These are phyloP conservation scores for Drosophila parthenogenetica DNA, from an alignment of 2,888 invertebrate genomes.

Conservation along the genomic window DNA sequence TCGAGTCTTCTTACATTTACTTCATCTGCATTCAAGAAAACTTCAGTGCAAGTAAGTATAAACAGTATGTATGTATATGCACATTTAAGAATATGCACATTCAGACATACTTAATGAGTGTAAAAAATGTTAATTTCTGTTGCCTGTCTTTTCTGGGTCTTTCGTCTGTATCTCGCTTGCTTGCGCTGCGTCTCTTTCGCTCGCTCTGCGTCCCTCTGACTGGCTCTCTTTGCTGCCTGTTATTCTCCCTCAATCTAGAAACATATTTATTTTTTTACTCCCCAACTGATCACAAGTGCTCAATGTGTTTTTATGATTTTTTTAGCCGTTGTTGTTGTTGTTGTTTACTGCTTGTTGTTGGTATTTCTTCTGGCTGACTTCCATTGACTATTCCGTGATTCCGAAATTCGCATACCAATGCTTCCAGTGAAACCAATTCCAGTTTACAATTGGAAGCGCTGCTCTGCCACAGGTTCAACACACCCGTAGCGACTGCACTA, in stretches of 20 bases:
- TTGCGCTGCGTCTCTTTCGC: background rate
- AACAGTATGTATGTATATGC: background rate
- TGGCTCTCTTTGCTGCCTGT: background rate
- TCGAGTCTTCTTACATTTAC: background rate
- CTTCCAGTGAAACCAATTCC: constrained; percentile 83
- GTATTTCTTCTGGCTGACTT: constrained; percentile 55
- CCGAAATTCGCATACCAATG: constrained; percentile 79
- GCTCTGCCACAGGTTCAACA: constrained; percentile 70
- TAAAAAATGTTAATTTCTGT: constrained; percentile 27
- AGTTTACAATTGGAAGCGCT: constrained; percentile 76
- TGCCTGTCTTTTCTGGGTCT: constrained; percentile 7
- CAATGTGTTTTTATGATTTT: constrained; percentile 69
- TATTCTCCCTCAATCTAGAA: constrained; percentile 22
- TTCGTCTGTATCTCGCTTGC: background rate
- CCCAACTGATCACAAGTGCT: constrained; percentile 76
- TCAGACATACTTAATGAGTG: constrained; percentile 12
- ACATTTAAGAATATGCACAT: background rate
- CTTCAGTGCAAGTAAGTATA: background rate
- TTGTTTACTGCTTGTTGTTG: constrained; percentile 10
- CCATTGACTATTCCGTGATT: constrained; percentile 81
- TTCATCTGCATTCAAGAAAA: background rate
- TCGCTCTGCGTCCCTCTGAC: constrained; percentile 9
- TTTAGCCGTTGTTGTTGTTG: constrained; percentile 38
- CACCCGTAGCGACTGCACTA: constrained; percentile 67
- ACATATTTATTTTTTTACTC: constrained; percentile 24